A percentile compares a stretch with the other conserved stretches of the same genome.
Conservation (phyloP, 2,797 vertebrate genomes). For the Perodicticus potto region DNA sequence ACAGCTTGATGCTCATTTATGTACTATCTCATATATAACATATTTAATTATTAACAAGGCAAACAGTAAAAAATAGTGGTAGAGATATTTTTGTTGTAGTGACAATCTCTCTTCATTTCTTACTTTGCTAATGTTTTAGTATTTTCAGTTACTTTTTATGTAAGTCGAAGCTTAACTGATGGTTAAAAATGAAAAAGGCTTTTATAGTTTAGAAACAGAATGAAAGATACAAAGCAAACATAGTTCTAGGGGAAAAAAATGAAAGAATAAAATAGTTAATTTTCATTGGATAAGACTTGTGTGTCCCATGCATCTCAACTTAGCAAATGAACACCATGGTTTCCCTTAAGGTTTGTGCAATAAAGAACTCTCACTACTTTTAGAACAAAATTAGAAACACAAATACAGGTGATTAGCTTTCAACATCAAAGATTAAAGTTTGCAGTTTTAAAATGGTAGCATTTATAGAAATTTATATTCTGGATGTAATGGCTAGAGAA, state of each 20-base stretch:
- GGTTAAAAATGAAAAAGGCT: slow-evolving; percentile 54
- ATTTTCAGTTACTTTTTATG: slow-evolving; percentile 78
- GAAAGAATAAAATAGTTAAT: slow-evolving; percentile 76
- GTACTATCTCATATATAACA: slow-evolving; percentile 69
- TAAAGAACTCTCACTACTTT: slow-evolving; percentile 78
- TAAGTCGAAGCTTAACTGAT: slow-evolving; percentile 68
- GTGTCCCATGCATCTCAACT: slow-evolving; percentile 70
- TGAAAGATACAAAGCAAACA: slow-evolving; percentile 79
- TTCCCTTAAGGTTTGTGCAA: slow-evolving; percentile 75
- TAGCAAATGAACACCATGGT: slow-evolving; percentile 64
- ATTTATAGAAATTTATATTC: slow-evolving; percentile 37
- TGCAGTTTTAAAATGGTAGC: slow-evolving; percentile 47
- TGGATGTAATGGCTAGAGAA: slow-evolving; percentile 20
- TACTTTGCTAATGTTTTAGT: slow-evolving; percentile 74
- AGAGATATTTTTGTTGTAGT: slow-evolving; percentile 72
- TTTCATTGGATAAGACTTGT: slow-evolving; percentile 77
- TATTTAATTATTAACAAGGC: slow-evolving; percentile 75
- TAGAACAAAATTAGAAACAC: slow-evolving; percentile 58
- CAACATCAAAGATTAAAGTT: slow-evolving; percentile 69
- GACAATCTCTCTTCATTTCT: slow-evolving; percentile 61
- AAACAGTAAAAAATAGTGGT: slow-evolving; percentile 82
- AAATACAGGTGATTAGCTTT: slow-evolving; percentile 76
- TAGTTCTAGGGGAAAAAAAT: slow-evolving; percentile 71
- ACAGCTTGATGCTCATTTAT: slow-evolving; percentile 69
- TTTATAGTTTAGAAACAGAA: slow-evolving; percentile 71